Evolutionary conservation across 2,113 vertebrate genomes (phyloP).

Genomic region (Struthidea cinerea): DNA sequence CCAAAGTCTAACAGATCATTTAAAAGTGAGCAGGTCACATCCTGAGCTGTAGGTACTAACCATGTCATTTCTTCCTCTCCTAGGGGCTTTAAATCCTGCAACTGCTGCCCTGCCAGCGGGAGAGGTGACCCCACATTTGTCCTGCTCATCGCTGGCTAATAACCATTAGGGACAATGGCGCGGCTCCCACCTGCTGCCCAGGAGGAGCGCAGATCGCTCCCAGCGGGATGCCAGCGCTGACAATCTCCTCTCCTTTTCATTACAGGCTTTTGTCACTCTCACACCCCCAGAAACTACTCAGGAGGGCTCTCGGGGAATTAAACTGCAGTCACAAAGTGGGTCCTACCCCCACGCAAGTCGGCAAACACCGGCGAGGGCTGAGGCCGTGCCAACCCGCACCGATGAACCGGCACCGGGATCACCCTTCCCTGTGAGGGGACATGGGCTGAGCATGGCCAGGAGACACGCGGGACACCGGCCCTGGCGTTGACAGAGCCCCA

Average conservation of each 20-base stretch:
- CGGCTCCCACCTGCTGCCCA: slow-evolving; percentile 87
- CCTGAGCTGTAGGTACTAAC: slow-evolving; percentile 60
- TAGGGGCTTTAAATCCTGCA: slow-evolving; percentile 76
- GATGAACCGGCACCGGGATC: rapidly evolving
- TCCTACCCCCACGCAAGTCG: neutral
- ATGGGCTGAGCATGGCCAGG: rapidly evolving
- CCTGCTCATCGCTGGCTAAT: slow-evolving; percentile 83
- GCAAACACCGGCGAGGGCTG: neutral
- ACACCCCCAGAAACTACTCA: slow-evolving; percentile 1
- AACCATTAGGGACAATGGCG: slow-evolving; percentile 78
- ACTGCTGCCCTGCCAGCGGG: slow-evolving; percentile 81
- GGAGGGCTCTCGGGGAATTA: slow-evolving; percentile 33
- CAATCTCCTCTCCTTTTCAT: slow-evolving; percentile 66
- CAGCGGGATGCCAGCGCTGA: slow-evolving; percentile 55
- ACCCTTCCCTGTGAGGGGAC: rapidly evolving
- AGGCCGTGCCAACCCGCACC: rapidly evolving
- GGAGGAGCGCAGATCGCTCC: slow-evolving; percentile 66
- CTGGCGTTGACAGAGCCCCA: rapidly evolving
- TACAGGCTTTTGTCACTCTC: slow-evolving; percentile 15
- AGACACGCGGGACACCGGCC: rapidly evolving
- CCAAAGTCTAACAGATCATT: slow-evolving; percentile 47
- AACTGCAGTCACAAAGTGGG: neutral
- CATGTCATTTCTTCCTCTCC: slow-evolving; percentile 74
- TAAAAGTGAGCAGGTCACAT: slow-evolving; percentile 46
- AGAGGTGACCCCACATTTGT: slow-evolving; percentile 81